Base-by-base conservation (phyloP, 2,888 invertebrate genomes). In the Syrphus vitripennis region DNA sequence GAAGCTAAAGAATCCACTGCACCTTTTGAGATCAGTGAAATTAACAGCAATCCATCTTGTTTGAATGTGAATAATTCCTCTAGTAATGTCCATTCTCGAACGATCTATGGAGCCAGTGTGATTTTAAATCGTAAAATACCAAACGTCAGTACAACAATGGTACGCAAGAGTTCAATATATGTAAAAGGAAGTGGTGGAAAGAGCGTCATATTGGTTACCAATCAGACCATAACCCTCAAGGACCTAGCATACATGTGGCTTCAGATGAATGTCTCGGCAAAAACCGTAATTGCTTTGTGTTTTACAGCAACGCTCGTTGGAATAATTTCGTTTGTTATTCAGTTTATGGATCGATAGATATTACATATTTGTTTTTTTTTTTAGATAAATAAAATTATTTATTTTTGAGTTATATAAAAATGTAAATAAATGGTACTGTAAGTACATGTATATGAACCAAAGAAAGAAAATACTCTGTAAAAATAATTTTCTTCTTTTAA, bases 11-110 rank as follows among this genome's bases (percentile, higher is more conserved):
- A 83, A 9, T 91, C 91, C 1, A 81, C 89, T 63, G 90, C 92
- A 4, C 91, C 92, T 1, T 92, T 91, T 53, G 88, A 89, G 10
- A 86, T 91, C 7, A 87, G 89, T 29, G 88, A 90, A 4, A 76
- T 90, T 12, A 86, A 81, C 6, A 7, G 31, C 48, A 37, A 50
- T 16, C 71, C 69, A 26, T 77, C 61, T 10, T 55, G 10, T 24
- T 48, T 16, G n/a, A 77, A 65, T 42, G 24, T 26, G 10, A 71
- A 79, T 29, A 65, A 67, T 34, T 83, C 71, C 14, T 83, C 71
- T n/a, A 80, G 70, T 26, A 59, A 61, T 72, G 57, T 78, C 14
- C 78, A 83, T 14, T 88, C 89, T n/a, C 88, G 88, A 24, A 89
- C 88, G 26, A 88, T 90, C 55, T 90, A 90, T 75, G 89, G 90